Evolutionary conservation across 2,797 vertebrate genomes (phyloP).

Genomic region (Tamandua tetradactyla): DNA sequence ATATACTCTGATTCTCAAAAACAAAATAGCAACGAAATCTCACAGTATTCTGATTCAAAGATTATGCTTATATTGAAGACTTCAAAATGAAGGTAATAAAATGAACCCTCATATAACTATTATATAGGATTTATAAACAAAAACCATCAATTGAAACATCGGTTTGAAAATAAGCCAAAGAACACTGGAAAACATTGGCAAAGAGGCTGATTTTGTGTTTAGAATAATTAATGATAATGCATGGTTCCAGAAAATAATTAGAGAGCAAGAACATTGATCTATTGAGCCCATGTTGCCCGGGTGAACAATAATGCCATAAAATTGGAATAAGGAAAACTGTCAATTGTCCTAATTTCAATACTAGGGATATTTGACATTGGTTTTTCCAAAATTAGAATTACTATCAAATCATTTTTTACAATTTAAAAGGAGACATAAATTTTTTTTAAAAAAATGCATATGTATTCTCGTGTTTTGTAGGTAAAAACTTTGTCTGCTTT

Average conservation of each 20-base stretch:
- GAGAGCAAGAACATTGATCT: not conserved
- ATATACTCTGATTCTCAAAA: not conserved
- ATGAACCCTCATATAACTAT: not conserved
- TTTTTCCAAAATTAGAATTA: not conserved
- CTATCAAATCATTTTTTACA: not conserved
- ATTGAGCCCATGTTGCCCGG: not conserved
- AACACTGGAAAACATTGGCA: not conserved
- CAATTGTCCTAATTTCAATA: not conserved
- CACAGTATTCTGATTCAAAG: not conserved
- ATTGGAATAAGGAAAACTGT: not conserved
- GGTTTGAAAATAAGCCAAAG: not conserved
- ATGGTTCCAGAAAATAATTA: not conserved
- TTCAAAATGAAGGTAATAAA: not conserved
- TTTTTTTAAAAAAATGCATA: not conserved
- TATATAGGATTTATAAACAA: not conserved
- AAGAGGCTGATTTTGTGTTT: not conserved
- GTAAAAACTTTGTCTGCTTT: not conserved
- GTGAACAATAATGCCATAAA: not conserved
- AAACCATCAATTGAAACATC: too few species aligned
- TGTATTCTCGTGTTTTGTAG: not conserved
- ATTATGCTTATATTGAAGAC: not conserved
- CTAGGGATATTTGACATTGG: not conserved
- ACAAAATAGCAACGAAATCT: not conserved
- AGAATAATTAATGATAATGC: not conserved
- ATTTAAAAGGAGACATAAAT: not conserved